Evolutionary conservation across 2,113 vertebrate genomes (phyloP).

Genomic region (Otus sunia): DNA sequence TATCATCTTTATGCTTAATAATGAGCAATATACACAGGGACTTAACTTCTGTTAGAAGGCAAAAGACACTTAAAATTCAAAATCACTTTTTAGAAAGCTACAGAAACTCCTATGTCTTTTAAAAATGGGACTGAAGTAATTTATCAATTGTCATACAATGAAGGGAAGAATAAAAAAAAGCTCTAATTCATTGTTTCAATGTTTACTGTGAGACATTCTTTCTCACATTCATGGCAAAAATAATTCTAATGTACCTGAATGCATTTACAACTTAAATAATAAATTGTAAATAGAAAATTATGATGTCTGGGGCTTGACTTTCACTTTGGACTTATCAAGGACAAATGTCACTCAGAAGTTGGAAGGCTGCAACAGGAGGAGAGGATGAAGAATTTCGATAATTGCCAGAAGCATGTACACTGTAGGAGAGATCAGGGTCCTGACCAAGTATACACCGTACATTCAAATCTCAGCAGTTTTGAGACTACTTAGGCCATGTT

Average conservation of each 20-base stretch:
- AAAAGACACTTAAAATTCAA: not conserved
- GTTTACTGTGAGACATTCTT: not conserved
- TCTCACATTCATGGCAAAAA: not conserved
- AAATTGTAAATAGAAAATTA: not conserved
- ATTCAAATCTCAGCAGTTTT: not conserved
- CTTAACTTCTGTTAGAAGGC: not conserved
- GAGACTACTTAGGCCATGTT: not conserved
- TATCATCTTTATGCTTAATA: not conserved
- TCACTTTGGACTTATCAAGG: not conserved
- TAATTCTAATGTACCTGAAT: not conserved
- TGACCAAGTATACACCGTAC: not conserved
- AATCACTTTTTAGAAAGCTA: not conserved
- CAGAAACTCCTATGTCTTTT: not conserved
- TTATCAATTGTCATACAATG: rapidly evolving
- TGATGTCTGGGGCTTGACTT: not conserved
- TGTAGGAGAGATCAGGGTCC: not conserved
- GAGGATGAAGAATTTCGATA: not conserved
- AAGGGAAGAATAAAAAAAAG: not conserved
- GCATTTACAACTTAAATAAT: not conserved
- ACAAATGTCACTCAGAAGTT: not conserved
- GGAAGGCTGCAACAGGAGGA: not conserved
- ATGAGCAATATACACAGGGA: not conserved
- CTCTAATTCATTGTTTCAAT: not conserved
- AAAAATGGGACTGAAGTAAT: not conserved
- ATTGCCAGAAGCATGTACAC: not conserved